phyloP scores from a whole-genome alignment of 2,113 vertebrate genomes.

The Redunca redunca region DNA sequence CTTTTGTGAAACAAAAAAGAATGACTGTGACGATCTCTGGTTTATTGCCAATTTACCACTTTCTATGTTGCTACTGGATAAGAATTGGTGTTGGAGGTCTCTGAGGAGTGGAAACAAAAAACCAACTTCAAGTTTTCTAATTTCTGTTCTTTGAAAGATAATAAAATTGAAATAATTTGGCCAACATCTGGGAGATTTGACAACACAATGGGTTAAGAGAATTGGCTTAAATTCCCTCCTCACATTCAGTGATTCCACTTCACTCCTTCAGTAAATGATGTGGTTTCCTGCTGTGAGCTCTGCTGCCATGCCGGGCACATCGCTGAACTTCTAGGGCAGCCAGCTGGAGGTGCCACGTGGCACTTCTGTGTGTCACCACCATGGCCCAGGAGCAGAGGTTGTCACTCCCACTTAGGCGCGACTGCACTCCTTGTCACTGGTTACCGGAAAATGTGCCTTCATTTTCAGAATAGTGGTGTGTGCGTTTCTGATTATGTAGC shows the following conservation, averaged over 20 bases:
- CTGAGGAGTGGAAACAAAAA: constrained; percentile 54
- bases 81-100: constrained; percentile 37
- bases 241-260: background rate
- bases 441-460: constrained; percentile 81
- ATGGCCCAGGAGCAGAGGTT: background rate
- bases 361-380: background rate
- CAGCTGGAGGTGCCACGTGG: accelerated
- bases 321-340: background rate
- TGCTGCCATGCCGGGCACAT: accelerated
- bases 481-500: constrained; percentile 70
- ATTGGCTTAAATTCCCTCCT: background rate
- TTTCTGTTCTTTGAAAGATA: constrained; percentile 59
- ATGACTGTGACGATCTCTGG: background rate
- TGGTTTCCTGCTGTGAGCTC: background rate
- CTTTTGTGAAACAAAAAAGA: constrained; percentile 54
- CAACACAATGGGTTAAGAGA: background rate
- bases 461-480: constrained; percentile 54
- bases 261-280: background rate
- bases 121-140: constrained; percentile 30
- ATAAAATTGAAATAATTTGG: constrained; percentile 33
- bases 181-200: background rate
- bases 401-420: constrained; percentile 22
- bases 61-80: constrained; percentile 33
- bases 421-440: accelerated
- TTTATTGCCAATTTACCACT: background rate